Percentiles rank a stretch among this genome's conserved stretches.
Evolutionary conservation across 2,113 vertebrate genomes (phyloP).

Genomic region (Passer domesticus): DNA sequence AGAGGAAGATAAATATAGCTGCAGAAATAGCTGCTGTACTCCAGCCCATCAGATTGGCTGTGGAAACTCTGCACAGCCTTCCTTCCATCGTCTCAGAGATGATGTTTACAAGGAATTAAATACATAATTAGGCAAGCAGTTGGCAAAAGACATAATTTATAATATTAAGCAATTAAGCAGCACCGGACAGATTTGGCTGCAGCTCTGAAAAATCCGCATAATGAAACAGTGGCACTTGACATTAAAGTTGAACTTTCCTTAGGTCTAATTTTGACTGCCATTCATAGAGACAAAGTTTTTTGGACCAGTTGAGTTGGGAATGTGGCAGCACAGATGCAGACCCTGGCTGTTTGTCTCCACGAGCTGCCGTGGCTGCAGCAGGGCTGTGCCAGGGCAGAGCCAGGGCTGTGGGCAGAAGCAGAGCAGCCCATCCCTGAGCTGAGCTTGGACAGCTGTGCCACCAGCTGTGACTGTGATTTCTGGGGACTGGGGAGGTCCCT

Average conservation of each 20-base stretch:
- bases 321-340: not conserved
- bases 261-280: not conserved
- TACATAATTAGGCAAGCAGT: conserved; percentile 33
- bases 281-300: not conserved
- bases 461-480: accelerated
- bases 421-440: accelerated
- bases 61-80: not conserved
- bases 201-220: conserved; percentile 3
- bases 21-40: conserved; percentile 4
- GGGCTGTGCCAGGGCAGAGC: not conserved
- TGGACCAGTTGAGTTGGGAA: accelerated
- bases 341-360: not conserved
- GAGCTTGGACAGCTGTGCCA: not conserved
- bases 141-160: conserved; percentile 40
- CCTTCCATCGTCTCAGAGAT: not conserved
- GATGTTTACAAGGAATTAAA: conserved; percentile 34
- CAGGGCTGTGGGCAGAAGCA: accelerated
- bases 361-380: not conserved
- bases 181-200: not conserved
- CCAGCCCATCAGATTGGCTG: conserved; percentile 32
- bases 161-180: conserved; percentile 33
- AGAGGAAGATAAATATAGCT: not conserved
- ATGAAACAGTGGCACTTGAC: conserved; percentile 17
- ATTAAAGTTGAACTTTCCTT: not conserved
- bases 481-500: accelerated